Base-by-base conservation (phyloP, 2,797 vertebrate genomes). In the Denticeps clupeoides region DNA sequence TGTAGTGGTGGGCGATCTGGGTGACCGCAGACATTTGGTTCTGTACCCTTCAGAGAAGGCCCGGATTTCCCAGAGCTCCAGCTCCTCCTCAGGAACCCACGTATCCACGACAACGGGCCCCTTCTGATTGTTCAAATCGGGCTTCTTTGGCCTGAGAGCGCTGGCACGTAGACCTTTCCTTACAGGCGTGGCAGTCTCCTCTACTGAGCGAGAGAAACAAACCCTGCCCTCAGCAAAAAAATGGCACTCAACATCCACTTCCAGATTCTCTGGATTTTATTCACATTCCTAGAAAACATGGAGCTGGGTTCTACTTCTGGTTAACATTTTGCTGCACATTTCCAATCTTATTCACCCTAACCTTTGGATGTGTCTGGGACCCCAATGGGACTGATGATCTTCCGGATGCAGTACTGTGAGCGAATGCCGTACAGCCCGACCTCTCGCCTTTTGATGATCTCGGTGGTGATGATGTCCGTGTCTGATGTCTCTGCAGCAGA, bases 61-160 rank as follows among this genome's bases (percentile, higher is more conserved):
- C 77, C 92, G 85, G 71, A 98, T 98, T 78, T 97, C 92, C 94
- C 94, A 98, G 18, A 97, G 83, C 46, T 97, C 93, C 67, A 98
- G 78, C 41, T 98, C 94, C 62, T 98, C 94, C 68, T 98, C 94
- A 3, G 93, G 83, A 18, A 97, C 89, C 94, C 94, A 98, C 27
- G 86, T 91, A 79, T 98, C 94, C 6, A 96, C 88, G 65, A 98
- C 86, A 55, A 97, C 88, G 4, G 94, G 94, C 19, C 93, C 94
- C 0, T 91, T 96, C 73, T 96, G 91, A 76, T 96, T 97, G 63
- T 90, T 87, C 0, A 90, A 90, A 68, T 96, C 93, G 0, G 89
- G 89, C 70, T 93, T 92, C 76, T 98, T 98, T 26, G 94, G 94
- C 44, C 94, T 81, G 66, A 98, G 67, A n/a, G 93, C 93, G 59